Conservation (phyloP, 2,888 invertebrate species). For the Eueremaeus valkanovi region DNA sequence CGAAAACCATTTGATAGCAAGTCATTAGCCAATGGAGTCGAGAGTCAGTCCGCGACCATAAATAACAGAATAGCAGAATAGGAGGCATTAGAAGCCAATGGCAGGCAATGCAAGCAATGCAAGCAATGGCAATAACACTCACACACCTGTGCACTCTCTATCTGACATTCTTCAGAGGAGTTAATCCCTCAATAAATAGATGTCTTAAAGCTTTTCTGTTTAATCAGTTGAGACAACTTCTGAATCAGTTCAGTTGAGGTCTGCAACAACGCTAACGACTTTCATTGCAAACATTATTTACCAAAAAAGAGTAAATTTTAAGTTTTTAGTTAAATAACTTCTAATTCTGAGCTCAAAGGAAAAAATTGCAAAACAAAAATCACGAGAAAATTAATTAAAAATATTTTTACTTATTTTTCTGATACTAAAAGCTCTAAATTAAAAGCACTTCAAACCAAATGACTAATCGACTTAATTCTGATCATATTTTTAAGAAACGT, state of each 20-base stretch:
- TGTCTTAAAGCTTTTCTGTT: conserved; percentile 4
- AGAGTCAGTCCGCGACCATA: not conserved
- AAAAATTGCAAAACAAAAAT: not conserved
- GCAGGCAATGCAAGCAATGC: not conserved
- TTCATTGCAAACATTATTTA: not conserved
- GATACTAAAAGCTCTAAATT: conserved; percentile 6
- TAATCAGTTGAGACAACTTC: conserved; percentile 18
- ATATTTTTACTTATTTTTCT: not conserved
- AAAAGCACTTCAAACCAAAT: conserved; percentile 6
- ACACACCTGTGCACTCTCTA: conserved; percentile 10
- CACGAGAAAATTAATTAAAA: not conserved
- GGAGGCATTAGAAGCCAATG: not conserved
- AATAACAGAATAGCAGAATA: conserved; percentile 1
- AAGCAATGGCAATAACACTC: not conserved
- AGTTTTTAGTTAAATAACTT: too few species aligned
- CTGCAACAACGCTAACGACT: not conserved
- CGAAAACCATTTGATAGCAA: conserved; percentile 15
- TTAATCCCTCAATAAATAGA: conserved; percentile 22
- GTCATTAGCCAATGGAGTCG: conserved; percentile 12
- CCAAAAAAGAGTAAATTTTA: too few species aligned
- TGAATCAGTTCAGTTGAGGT: too few species aligned
- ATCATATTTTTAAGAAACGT: not conserved
- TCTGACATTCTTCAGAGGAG: not conserved
- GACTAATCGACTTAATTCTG: conserved; percentile 6
- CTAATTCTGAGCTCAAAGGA: not conserved